Base-by-base conservation (phyloP, 2,113 vertebrate genomes). In the Pteruthius melanotis region DNA sequence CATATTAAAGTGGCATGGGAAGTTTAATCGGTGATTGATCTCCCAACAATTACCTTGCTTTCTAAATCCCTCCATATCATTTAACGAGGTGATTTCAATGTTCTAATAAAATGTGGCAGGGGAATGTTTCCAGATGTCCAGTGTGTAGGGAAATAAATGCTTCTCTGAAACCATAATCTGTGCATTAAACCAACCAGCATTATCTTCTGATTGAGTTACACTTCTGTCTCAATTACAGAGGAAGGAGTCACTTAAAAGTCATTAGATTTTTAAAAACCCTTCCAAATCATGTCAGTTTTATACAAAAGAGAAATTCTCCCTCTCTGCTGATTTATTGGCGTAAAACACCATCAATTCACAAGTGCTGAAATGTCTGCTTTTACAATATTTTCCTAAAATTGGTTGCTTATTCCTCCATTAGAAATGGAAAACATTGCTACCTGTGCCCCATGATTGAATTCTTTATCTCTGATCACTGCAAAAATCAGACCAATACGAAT, bases 21-120 rank as follows among this genome's bases (percentile, higher is more conserved):
- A 96, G 77, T 70, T 92, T 85, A 84, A 76, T 82, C 53, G 30
- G 79, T 69, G 71, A 96, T 60, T 92, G 95, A 92, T 91, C 87
- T 94, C 66, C 81, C 56, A 87, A n/a, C 83, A 93, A 91, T 93
- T 90, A 71, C 89, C 61, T 80, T 60, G 65, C 83, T 91, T 76
- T 94, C 74, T 89, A 74, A 94, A 84, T 75, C 75, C 93, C 70
- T 80, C 88, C 26, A 27, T 90, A 85, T 80, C 77, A 82, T 97
- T 96, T 96, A 95, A 95, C 1, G 40, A 95, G 89, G 93, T 95
- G 90, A 93, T 87, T 94, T 95, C 90, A 96, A 63, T 88, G 72
- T 97, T 96, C 93, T 95, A 96, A 92, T 96, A 95, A 97, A 97
- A 95, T 33, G 63, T 84, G 87, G 83, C 93, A 91, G 61, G 54